Percentiles rank a stretch among this genome's conserved stretches.
These are phyloP conservation scores for Apodemus sylvaticus DNA, from an alignment of 2,113 vertebrate genomes.

Conservation along the genomic window DNA sequence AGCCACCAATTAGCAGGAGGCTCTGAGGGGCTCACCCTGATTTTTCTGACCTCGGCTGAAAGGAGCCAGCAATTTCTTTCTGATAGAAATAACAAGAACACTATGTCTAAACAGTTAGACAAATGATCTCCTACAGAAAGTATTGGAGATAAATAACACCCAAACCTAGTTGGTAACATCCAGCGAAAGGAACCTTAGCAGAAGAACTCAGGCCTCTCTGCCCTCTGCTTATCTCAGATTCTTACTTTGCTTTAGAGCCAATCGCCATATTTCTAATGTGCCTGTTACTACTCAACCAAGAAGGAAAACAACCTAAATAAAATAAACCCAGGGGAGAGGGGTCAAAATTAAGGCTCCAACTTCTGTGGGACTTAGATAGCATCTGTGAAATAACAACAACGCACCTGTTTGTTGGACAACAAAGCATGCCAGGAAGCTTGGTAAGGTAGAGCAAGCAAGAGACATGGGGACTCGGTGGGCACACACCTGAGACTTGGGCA, in stretches of 20 bases:
- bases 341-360: not conserved
- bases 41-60: not conserved
- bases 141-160: too few relatives aligned
- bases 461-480: too few relatives aligned
- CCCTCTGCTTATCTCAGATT: not conserved
- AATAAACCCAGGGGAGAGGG: not conserved
- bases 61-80: not conserved
- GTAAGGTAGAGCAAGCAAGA: too few relatives aligned
- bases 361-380: not conserved
- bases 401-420: not conserved
- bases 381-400: not conserved
- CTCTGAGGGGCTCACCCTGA: not conserved
- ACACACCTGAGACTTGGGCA: too few relatives aligned
- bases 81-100: not conserved
- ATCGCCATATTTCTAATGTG: not conserved
- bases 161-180: not conserved
- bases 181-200: not conserved
- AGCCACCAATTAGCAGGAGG: not conserved
- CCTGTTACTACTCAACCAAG: too few relatives aligned
- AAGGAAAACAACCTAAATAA: not conserved
- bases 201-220: not conserved
- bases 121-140: not conserved
- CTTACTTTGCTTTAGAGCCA: slow-evolving; percentile 31
- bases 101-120: not conserved
- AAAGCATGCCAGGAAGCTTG: too few relatives aligned